Percentiles rank a stretch among this genome's conserved stretches.
Conservation (phyloP, 2,888 invertebrate genomes). For the Euphydryas editha region DNA sequence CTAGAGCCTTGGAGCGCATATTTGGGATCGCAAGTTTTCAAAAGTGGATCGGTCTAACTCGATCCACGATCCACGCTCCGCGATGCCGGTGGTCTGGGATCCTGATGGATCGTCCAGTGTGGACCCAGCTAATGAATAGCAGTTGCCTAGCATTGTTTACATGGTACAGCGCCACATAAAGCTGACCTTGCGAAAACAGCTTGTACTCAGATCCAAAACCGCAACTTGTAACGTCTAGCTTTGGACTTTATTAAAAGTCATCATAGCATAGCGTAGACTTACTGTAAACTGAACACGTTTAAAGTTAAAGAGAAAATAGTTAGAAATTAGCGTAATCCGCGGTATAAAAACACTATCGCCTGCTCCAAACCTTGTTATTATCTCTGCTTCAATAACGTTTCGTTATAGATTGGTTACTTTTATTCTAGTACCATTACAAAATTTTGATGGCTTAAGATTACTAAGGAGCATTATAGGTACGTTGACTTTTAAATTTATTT, state of each 20-base stretch:
- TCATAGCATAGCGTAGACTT: slow-evolving; percentile 35
- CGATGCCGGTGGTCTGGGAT: too few relatives aligned
- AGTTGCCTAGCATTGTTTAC: not conserved
- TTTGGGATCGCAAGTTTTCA: too few relatives aligned
- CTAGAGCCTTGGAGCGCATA: too few relatives aligned
- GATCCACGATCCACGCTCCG: too few relatives aligned
- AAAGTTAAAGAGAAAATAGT: slow-evolving; percentile 36
- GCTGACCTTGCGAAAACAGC: slow-evolving; percentile 25
- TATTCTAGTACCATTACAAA: slow-evolving; percentile 33
- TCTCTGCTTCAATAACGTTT: too few relatives aligned
- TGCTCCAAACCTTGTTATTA: slow-evolving; percentile 38
- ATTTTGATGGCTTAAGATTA: slow-evolving; percentile 38
- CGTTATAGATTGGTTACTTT: too few relatives aligned
- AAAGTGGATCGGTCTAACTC: too few relatives aligned
- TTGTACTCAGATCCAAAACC: slow-evolving; percentile 16
- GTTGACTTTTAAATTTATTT: slow-evolving; percentile 27
- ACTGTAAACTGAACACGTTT: slow-evolving; percentile 33
- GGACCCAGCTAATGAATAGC: too few relatives aligned
- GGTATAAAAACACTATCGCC: slow-evolving; percentile 40
- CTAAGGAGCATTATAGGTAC: slow-evolving; percentile 30
- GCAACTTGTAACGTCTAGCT: slow-evolving; percentile 25
- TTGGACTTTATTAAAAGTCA: slow-evolving; percentile 34
- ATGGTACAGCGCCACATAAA: slow-evolving; percentile 29
- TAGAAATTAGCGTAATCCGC: slow-evolving; percentile 36
- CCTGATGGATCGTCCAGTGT: too few relatives aligned